A percentile compares a stretch with the other conserved stretches of the same genome.
Conservation (phyloP, 2,888 invertebrate species). For the Agriopis aurantiaria region DNA sequence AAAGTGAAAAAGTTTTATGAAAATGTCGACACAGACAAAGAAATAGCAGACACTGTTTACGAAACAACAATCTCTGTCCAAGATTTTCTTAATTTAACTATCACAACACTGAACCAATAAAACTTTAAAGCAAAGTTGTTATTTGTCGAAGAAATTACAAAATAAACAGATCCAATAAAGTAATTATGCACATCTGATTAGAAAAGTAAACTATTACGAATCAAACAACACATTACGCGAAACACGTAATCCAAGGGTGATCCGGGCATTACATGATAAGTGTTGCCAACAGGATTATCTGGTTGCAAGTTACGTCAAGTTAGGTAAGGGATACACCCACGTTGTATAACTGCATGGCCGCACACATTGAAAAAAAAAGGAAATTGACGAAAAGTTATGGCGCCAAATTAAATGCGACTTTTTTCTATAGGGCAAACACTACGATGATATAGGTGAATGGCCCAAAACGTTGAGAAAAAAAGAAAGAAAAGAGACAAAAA, state of each 20-base stretch:
- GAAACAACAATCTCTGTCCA: slow-evolving; percentile 20
- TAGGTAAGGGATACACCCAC: slow-evolving; percentile 62
- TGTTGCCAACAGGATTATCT: slow-evolving; percentile 52
- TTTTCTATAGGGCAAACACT: background rate
- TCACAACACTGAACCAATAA: slow-evolving; percentile 18
- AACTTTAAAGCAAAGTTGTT: slow-evolving; percentile 22
- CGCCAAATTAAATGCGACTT: background rate
- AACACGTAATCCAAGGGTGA: slow-evolving; percentile 48
- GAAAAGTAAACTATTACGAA: slow-evolving; percentile 32
- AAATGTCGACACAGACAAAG: slow-evolving; percentile 13
- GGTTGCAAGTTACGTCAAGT: slow-evolving; percentile 63
- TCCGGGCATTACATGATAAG: slow-evolving; percentile 34
- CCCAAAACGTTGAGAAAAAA: background rate
- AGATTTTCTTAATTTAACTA: background rate
- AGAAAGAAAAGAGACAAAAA: background rate
- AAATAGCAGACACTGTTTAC: slow-evolving; percentile 14
- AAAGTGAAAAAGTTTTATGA: background rate
- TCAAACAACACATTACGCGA: slow-evolving; percentile 43
- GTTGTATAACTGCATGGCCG: slow-evolving; percentile 5
- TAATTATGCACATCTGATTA: slow-evolving; percentile 43
- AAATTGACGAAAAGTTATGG: slow-evolving; percentile 11
- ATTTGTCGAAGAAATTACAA: slow-evolving; percentile 14
- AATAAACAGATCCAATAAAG: slow-evolving; percentile 21
- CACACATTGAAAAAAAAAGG: slow-evolving; percentile 9
- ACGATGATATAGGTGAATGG: background rate